Conservation (phyloP, 2,797 vertebrate species). For the Agapornis canus region DNA sequence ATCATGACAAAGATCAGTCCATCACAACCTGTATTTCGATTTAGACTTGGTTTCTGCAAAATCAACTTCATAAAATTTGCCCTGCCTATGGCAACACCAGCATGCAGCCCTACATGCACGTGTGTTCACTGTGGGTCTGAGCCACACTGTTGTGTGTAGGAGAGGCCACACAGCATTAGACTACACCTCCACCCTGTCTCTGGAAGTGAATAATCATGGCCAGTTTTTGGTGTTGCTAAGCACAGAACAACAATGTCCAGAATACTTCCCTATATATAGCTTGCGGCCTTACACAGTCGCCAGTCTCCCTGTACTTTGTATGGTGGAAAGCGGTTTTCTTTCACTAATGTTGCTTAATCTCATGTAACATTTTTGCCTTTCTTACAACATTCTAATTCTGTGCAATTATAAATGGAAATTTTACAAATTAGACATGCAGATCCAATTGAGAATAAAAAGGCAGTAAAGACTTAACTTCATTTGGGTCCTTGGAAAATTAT, state of each 20-base stretch:
- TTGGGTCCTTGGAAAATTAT: background rate
- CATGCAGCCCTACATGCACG: background rate
- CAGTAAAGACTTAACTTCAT: background rate
- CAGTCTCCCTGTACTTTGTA: background rate
- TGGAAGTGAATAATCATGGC: rapidly evolving
- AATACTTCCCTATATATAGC: background rate
- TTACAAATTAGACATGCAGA: background rate
- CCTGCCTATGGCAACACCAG: background rate
- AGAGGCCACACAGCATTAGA: background rate
- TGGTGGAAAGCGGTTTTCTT: background rate
- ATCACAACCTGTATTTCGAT: background rate
- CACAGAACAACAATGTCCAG: background rate
- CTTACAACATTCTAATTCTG: background rate
- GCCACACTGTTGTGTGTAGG: background rate
- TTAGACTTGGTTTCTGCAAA: background rate
- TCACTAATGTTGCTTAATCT: background rate
- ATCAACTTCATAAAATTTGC: background rate
- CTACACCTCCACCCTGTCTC: background rate
- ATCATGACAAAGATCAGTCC: background rate
- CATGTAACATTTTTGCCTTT: background rate
- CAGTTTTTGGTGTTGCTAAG: background rate
- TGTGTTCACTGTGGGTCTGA: background rate
- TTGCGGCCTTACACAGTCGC: rapidly evolving
- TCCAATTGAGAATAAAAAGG: background rate
- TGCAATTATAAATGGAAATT: background rate